Base-by-base conservation (phyloP, 2,797 vertebrate species). In the Lithobates sylvaticus region DNA sequence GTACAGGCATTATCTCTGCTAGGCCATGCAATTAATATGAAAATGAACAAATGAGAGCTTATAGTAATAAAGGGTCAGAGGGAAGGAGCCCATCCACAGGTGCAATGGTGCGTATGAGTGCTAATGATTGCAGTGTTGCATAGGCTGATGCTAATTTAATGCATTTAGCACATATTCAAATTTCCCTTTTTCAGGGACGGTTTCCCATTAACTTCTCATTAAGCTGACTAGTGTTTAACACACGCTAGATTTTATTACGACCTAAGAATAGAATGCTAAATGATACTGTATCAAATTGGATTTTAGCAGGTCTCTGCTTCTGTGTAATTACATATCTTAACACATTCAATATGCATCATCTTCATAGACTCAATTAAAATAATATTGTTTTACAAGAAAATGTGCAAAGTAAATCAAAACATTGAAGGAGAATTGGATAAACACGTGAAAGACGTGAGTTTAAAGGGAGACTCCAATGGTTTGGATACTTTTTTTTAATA, bases 21-120 rank as follows among this genome's bases (percentile, higher is more conserved):
- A 94, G 93, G 93, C 95, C 94, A 95, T 94, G 95, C 94, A 94
- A 95, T 95, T 96, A 95, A 95, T 95, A 95, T 95, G 94, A 96
- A 96, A 96, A 95, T 95, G 93, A 95, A 93, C 90, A 93, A 94
- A 94, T 94, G 92, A 94, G 94, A 94, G 93, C 95, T 94, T 95
- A 94, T 94, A 89, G 90, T 94, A 94, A 94, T 92, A 92, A 94
- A 90, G 89, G 92, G 82, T 85, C 88, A 87, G 87, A 92, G 90
- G 91, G 91, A 36, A 75, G 89, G 91, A 91, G 87, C 89, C 89
- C 74, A 88, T 90, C 91, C 91, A 90, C 85, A 2, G 90, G 89
- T 84, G 88, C 77, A 15, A 83, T 86, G 83, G 90, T 92, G 92
- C 91, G 91, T 87, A 78, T 89, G 90, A 91, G 88, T 89, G 89